Evolutionary conservation across 2,797 vertebrate genomes (phyloP), one percentile per base, ranked within the genome.

Genomic region (Alosa sapidissima): DNA sequence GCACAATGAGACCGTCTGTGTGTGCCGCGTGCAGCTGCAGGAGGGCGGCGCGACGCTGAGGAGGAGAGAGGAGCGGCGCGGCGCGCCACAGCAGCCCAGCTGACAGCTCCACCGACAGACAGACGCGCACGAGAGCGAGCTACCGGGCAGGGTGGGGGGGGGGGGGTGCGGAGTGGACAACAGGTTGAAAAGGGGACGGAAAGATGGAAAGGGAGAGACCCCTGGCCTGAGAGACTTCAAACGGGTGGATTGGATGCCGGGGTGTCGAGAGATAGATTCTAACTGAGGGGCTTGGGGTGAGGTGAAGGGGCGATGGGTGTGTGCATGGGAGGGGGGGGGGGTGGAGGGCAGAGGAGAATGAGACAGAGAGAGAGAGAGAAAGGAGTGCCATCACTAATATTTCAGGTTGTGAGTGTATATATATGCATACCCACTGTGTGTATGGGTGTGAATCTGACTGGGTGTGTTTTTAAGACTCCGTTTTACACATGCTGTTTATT

Each of bases 231-330:
- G 83, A 86, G 68, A 95, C 95, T 95, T 95, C 94, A 95, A 95
- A 95, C 92, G 5, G 90, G 72, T 85, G 92, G 93, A 92, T 92
- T 91, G 92, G 90, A 86, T 89, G 86, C 72, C 84, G 11, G 91
- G 90, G 94, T 93, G 95, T 85, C 62, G 94, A 95, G 90, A 94
- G 94, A 95, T 19, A 81, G 93, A 94, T 95, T 95, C 94, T 94
- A 94, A 92, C 92, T 91, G 91, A 91, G 89, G 90, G 55, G 81
- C 85, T 89, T 9, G 21, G n/a, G 45, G 36, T 11, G 58, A 24
- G 54, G n/a, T 62, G 65, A 47, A 24, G 21, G 16, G 45, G 36
- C 2, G 33, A 72, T 72, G 65, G 28, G 33, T 72, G 65, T 36
- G n/a, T 72, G 11, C 14, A 72, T 62, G 58, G 81, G 82, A 84